Evolutionary conservation across 2,888 invertebrate species (phyloP).

Genomic region (Cosmorhoe ocellata): DNA sequence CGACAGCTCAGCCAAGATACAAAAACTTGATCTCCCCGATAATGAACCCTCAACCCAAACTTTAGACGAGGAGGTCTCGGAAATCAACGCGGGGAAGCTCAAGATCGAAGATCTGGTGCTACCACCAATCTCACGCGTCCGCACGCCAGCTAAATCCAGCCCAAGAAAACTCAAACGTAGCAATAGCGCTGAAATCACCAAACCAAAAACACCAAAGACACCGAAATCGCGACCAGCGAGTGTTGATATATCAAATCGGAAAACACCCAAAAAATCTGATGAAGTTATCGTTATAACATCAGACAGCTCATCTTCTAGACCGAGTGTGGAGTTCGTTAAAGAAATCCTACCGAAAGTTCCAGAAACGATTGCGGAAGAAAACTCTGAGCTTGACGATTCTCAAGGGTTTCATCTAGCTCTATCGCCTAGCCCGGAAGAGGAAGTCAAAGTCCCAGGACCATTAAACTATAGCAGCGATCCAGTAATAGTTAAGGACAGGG

Average conservation of each 20-base stretch:
- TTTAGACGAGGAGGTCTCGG: slow-evolving; percentile 68
- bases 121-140: slow-evolving; percentile 61
- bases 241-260: slow-evolving; percentile 59
- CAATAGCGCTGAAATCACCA: slow-evolving; percentile 63
- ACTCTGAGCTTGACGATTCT: slow-evolving; percentile 64
- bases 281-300: slow-evolving; percentile 18
- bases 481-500: slow-evolving; percentile 51
- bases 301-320: slow-evolving; percentile 30
- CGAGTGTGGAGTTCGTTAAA: slow-evolving; percentile 54
- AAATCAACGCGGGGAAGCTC: slow-evolving; percentile 55
- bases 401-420: slow-evolving; percentile 68
- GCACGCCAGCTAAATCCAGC: slow-evolving; percentile 60
- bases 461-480: slow-evolving; percentile 58
- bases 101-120: slow-evolving; percentile 48
- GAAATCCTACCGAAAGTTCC: slow-evolving; percentile 54
- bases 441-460: slow-evolving; percentile 29
- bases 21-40: slow-evolving; percentile 53
- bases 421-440: slow-evolving; percentile 58
- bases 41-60: slow-evolving; percentile 57
- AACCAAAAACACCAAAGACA: slow-evolving; percentile 63
- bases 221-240: slow-evolving; percentile 67
- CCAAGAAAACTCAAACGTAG: slow-evolving; percentile 67
- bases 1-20: slow-evolving; percentile 59
- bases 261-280: slow-evolving; percentile 53
- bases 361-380: slow-evolving; percentile 60